These are phyloP conservation scores for Anser cygnoides DNA, from an alignment of 2,113 vertebrate genomes.

Conservation along the genomic window DNA sequence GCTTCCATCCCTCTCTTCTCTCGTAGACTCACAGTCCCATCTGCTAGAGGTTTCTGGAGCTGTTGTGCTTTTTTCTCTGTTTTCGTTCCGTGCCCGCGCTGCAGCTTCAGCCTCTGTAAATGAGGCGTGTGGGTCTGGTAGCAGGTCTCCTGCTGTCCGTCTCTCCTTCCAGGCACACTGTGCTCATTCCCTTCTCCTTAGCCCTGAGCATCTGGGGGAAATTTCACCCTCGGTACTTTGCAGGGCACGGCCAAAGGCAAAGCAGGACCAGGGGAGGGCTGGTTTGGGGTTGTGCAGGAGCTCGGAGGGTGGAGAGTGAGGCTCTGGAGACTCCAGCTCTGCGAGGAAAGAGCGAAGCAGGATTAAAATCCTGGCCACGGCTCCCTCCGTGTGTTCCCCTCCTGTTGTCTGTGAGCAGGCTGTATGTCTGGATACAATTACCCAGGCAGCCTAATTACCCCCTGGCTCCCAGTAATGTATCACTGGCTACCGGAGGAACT, in stretches of 20 bases:
- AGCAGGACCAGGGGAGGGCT: too few relatives aligned
- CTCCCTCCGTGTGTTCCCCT: neutral
- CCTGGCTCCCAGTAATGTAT: neutral
- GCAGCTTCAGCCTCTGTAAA: neutral
- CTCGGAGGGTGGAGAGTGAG: neutral
- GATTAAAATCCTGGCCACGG: neutral
- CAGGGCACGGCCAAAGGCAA: too few relatives aligned
- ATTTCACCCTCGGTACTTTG: too few relatives aligned
- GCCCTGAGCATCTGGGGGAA: neutral
- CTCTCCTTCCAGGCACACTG: neutral
- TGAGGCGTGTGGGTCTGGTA: neutral
- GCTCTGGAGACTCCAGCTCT: neutral
- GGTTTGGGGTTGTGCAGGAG: neutral
- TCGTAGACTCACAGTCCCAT: neutral
- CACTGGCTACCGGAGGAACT: neutral
- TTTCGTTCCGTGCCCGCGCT: neutral
- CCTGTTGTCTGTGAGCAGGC: neutral
- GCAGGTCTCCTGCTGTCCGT: neutral
- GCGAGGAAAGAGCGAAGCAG: neutral
- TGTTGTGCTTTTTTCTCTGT: slow-evolving; percentile 50
- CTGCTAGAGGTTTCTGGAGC: neutral
- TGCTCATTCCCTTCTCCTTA: neutral
- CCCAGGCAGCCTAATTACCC: neutral
- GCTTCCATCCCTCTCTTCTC: neutral
- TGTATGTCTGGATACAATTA: neutral